These are phyloP conservation scores for Mola mola DNA, from an alignment of 2,113 vertebrate genomes.

Conservation along the genomic window DNA sequence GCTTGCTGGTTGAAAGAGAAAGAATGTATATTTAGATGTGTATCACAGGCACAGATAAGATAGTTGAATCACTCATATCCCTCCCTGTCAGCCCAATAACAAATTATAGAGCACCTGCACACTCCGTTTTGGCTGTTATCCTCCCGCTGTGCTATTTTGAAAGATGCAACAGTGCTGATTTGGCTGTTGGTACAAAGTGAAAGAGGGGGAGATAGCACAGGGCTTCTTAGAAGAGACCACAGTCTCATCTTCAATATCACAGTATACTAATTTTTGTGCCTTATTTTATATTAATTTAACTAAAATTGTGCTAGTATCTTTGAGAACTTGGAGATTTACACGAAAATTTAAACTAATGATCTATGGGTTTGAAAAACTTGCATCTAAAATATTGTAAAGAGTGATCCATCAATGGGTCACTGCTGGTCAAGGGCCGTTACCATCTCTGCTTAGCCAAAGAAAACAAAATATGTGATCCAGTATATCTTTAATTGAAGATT, in stretches of 20 bases:
- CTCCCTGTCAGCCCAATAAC: slow-evolving; percentile 58
- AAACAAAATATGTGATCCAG: no score
- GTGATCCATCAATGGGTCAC: no score
- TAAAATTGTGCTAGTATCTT: background rate
- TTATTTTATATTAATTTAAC: background rate
- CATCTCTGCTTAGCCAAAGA: no score
- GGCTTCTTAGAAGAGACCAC: slow-evolving; percentile 44
- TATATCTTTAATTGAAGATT: no score
- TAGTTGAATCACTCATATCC: slow-evolving; percentile 66
- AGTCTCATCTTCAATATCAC: slow-evolving; percentile 31
- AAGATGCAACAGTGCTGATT: slow-evolving; percentile 67
- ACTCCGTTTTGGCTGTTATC: slow-evolving; percentile 53
- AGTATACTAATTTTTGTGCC: background rate
- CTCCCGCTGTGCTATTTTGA: slow-evolving; percentile 65
- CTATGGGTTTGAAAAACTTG: no score
- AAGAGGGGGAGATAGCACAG: slow-evolving; percentile 17
- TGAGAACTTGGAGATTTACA: background rate
- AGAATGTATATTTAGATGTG: slow-evolving; percentile 65
- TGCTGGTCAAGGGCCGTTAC: no score
- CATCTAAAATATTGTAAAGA: no score
- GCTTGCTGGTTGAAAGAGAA: slow-evolving; percentile 39
- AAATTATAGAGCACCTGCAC: slow-evolving; percentile 70
- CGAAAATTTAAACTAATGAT: background rate
- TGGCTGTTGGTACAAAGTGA: slow-evolving; percentile 53
- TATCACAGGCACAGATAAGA: slow-evolving; percentile 65